Evolutionary conservation across 2,113 vertebrate genomes (phyloP), one percentile per base, ranked within the genome.

Genomic region (Junco hyemalis): DNA sequence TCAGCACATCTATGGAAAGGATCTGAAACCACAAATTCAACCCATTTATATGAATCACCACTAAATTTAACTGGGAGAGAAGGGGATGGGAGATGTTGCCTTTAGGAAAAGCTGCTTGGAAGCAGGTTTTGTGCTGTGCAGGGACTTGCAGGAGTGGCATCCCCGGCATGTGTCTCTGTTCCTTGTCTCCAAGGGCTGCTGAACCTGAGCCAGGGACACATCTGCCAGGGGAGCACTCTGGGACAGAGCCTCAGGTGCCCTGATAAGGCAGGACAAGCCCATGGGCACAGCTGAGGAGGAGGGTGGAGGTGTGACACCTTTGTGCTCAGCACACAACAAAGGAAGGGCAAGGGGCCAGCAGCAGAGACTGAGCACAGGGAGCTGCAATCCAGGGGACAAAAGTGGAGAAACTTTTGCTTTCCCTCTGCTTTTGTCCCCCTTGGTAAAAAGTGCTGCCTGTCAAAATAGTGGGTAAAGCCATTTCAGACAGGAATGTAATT

Each of bases 401-500:
- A 68, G 11, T 1, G 12, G 35, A 81, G 48, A 79, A 68, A 85
- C 4, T 5, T 53, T 19, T 0, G 1, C 20, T 65, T 71, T 74
- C 13, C 28, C 29, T 76, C 31, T 42, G 44, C 38, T 78, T 53
- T 42, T 28, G 25, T 21, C 53, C 31, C 78, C 81, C 60, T 57
- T 14, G 48, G 51, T 53, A 79, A 4, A 66, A 81, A 44, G 38
- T 21, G 18, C 26, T 88, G 88, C 92, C 61, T 81, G 82, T 68
- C 85, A 92, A 81, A 96, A 81, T 0, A 0, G 47, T 24, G 78
- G 56, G 71, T 50, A 92, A 90, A 82, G 36, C 36, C 66, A 65
- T 92, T 79, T 94, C 77, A 92, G 86, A 51, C n/a, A 91, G 42
- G 60, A 93, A 91, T 48, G 61, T 33, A 78, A 70, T 88, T 92